Evolutionary conservation across 2,797 vertebrate genomes (phyloP).

Genomic region (Prunella strophiata): DNA sequence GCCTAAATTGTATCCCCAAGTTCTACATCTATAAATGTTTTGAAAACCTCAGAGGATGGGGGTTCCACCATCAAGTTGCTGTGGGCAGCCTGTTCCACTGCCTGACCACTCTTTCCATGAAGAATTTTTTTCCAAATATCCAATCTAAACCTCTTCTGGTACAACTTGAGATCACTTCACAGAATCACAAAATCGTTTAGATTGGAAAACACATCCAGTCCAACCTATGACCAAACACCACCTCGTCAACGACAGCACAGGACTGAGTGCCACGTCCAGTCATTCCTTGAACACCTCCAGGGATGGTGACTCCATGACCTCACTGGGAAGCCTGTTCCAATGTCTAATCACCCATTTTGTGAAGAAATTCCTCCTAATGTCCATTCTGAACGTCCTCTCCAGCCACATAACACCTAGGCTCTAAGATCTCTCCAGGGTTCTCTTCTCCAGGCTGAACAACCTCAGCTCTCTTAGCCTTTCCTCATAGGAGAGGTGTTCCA

Average conservation of each 20-base stretch:
- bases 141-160: neutral
- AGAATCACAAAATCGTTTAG: neutral
- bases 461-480: neutral
- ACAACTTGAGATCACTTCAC: neutral
- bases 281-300: neutral
- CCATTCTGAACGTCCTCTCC: neutral
- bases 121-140: neutral
- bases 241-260: neutral
- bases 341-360: neutral
- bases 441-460: neutral
- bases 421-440: neutral
- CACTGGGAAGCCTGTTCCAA: neutral
- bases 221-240: neutral
- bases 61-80: neutral
- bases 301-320: neutral
- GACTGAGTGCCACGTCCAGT: neutral
- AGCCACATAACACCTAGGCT: too few relatives aligned
- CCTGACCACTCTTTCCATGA: neutral
- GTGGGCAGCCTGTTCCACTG: neutral
- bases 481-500: fast-evolving
- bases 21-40: neutral
- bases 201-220: neutral
- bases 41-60: neutral
- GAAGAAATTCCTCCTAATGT: neutral
- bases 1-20: neutral